Conservation (phyloP, 2,888 invertebrate genomes). For the Helicoverpa assulta region DNA sequence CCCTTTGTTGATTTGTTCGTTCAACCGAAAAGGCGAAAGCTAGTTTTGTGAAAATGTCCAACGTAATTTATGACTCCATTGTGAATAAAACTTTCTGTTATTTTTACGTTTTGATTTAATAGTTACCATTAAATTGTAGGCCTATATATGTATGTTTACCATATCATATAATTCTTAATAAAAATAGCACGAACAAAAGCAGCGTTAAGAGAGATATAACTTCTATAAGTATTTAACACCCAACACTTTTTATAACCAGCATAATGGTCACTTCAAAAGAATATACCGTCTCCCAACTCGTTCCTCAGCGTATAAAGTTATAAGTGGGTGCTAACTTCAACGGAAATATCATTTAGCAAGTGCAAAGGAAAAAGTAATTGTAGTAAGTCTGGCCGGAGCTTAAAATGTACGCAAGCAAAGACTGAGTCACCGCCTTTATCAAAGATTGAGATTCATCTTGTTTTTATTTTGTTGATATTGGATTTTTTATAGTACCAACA, state of each 20-base stretch:
- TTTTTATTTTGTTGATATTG: constrained; percentile 16
- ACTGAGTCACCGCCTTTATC: constrained; percentile 43
- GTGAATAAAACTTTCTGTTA: background rate
- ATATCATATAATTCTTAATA: too few species aligned
- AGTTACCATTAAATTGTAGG: background rate
- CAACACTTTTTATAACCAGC: background rate
- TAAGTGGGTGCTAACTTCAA: constrained; percentile 58
- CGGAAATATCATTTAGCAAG: constrained; percentile 72
- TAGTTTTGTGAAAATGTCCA: background rate
- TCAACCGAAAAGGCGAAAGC: constrained; percentile 18
- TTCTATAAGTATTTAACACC: background rate
- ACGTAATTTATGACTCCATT: background rate
- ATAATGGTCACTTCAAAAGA: background rate
- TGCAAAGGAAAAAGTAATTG: constrained; percentile 58
- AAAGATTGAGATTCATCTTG: constrained; percentile 35
- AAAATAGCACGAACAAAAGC: too few species aligned
- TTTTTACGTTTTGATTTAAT: background rate
- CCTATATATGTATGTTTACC: too few species aligned
- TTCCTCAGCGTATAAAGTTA: constrained; percentile 36
- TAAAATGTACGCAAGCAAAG: constrained; percentile 34
- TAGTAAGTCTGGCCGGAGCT: constrained; percentile 35
- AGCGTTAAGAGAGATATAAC: background rate
- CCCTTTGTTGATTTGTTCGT: constrained; percentile 37
- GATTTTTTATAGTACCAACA: constrained; percentile 10
- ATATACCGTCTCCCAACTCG: constrained; percentile 20